Conservation (phyloP, 2,888 invertebrate species). For the Trichogramma evanescens region DNA sequence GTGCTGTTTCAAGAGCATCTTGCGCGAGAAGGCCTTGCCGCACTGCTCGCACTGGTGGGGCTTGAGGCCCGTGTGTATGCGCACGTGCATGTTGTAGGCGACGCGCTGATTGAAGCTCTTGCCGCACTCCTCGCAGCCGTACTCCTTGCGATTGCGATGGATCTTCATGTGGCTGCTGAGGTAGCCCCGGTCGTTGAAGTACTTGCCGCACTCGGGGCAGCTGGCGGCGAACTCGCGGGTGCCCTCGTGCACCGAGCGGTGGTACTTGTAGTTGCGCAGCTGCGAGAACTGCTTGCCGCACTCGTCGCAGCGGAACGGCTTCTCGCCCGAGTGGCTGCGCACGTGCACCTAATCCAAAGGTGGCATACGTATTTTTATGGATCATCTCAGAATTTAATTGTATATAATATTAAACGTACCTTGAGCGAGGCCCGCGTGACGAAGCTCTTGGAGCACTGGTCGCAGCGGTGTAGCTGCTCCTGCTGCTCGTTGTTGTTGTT, state of each 20-base stretch:
- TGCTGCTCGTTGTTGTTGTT: slow-evolving; percentile 34
- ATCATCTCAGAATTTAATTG: not conserved
- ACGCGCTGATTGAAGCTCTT: slow-evolving; percentile 74
- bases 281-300: slow-evolving; percentile 79
- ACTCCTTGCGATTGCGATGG: slow-evolving; percentile 74
- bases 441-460: slow-evolving; percentile 44
- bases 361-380: not conserved
- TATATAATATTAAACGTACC: slow-evolving; percentile 27
- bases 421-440: slow-evolving; percentile 45
- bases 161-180: slow-evolving; percentile 82
- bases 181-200: slow-evolving; percentile 77
- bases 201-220: slow-evolving; percentile 72
- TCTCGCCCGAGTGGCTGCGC: slow-evolving; percentile 48
- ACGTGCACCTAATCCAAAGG: slow-evolving; percentile 39
- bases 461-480: slow-evolving; percentile 35
- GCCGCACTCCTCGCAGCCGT: slow-evolving; percentile 72
- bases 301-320: slow-evolving; percentile 64
- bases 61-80: slow-evolving; percentile 75
- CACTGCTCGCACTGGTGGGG: slow-evolving; percentile 72
- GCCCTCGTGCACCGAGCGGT: slow-evolving; percentile 71
- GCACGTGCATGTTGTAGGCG: slow-evolving; percentile 80
- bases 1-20: slow-evolving; percentile 79
- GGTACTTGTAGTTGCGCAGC: slow-evolving; percentile 77
- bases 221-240: slow-evolving; percentile 74
- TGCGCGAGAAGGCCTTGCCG: slow-evolving; percentile 75